A percentile compares a stretch with the other conserved stretches of the same genome.
Evolutionary conservation across 2,113 vertebrate genomes (phyloP).

Genomic region (Zeus faber): DNA sequence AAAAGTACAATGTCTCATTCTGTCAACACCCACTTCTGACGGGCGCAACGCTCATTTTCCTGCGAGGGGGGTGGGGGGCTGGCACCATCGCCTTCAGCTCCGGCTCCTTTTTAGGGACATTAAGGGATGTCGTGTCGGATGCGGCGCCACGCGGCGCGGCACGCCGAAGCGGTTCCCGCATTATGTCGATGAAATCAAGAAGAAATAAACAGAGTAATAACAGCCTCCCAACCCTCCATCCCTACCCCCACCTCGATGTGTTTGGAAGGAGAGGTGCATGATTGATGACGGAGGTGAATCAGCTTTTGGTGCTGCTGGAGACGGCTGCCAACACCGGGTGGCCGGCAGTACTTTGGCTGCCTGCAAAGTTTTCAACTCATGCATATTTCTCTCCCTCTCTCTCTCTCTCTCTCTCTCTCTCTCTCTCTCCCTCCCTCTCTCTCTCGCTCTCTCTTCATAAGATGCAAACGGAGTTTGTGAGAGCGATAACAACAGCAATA

Average conservation of each 20-base stretch:
- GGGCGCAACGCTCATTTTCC: slow-evolving; percentile 53
- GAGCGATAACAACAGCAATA: no score
- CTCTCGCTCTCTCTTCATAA: slow-evolving; percentile 7
- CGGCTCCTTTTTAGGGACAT: no score
- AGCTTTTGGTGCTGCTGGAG: neutral
- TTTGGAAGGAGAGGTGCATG: slow-evolving; percentile 1
- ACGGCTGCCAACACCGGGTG: slow-evolving; percentile 17
- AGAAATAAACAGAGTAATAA: no score
- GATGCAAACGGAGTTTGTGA: no score
- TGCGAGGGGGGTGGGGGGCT: slow-evolving; percentile 20
- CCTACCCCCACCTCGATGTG: no score
- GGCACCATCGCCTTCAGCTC: no score
- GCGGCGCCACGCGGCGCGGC: no score
- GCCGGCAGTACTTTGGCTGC: slow-evolving; percentile 12
- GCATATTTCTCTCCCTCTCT: neutral
- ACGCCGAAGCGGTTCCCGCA: no score
- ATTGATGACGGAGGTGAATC: slow-evolving; percentile 30
- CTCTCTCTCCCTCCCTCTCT: neutral
- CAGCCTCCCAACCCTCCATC: no score
- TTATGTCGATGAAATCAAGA: no score
- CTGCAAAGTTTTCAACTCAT: neutral
- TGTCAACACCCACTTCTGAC: slow-evolving; percentile 67
- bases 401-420: neutral
- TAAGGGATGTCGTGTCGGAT: no score
- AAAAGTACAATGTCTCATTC: slow-evolving; percentile 74